Evolutionary conservation across 2,888 invertebrate species (phyloP).

Genomic region (Megamerina dolium): DNA sequence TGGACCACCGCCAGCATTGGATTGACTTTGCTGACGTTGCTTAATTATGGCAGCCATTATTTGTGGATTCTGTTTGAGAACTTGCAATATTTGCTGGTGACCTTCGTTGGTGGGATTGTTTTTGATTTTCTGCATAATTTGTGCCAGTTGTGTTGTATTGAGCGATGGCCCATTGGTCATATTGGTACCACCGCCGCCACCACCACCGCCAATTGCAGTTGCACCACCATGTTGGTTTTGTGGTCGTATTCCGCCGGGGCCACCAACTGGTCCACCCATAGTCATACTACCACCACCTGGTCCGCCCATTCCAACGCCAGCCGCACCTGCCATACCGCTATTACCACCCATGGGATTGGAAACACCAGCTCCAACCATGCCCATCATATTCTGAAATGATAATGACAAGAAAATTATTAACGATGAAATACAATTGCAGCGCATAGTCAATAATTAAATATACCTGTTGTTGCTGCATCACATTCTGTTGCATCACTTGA

Average conservation of each 20-base stretch:
- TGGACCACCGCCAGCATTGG: constrained; percentile 35
- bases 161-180: constrained; percentile 40
- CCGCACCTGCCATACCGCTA: constrained; percentile 32
- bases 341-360: constrained; percentile 40
- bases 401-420: constrained; percentile 8
- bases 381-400: constrained; percentile 41
- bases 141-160: constrained; percentile 65
- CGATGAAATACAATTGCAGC: too few species aligned
- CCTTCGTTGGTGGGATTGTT: constrained; percentile 88
- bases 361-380: constrained; percentile 38
- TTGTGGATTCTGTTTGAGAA: constrained; percentile 89
- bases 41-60: constrained; percentile 94
- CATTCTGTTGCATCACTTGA: constrained; percentile 49
- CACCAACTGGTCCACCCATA: constrained; percentile 19
- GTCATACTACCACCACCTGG: constrained; percentile 28
- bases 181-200: constrained; percentile 30
- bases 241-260: constrained; percentile 41
- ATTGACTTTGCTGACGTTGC: constrained; percentile 62
- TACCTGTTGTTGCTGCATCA: constrained; percentile 42
- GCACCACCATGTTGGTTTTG: constrained; percentile 49
- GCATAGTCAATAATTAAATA: not conserved
- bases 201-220: constrained; percentile 29
- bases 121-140: constrained; percentile 83
- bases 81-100: constrained; percentile 81
- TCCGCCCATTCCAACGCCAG: constrained; percentile 25